Evolutionary conservation across 37 sponge, comb jelly and placozoan species (phyloP), one percentile per base, ranked within the genome.

Genomic region (Oopsacas minuta): DNA sequence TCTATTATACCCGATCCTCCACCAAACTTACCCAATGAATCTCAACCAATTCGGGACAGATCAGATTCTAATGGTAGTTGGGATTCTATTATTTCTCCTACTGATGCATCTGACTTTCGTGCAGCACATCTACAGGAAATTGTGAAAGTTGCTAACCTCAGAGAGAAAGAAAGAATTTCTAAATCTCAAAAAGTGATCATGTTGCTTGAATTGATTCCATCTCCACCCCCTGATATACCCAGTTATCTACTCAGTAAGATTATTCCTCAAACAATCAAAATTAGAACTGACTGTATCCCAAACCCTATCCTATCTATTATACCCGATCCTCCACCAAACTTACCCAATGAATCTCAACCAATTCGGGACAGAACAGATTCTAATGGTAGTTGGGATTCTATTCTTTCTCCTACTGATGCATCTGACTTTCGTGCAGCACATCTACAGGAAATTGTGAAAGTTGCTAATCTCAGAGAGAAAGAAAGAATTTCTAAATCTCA

Each of bases 171-270:
- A n/a, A n/a, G n/a, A n/a, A n/a, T n/a, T n/a, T n/a, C n/a, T n/a
- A n/a, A n/a, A n/a, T n/a, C n/a, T n/a, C 75, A 25, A 25, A 34
- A 61, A 34, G 20, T 34, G 28, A 61, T 61, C 3, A 61, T 5
- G 28, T 12, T 61, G 1, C 30, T 20, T 5, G 20, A 10, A 3
- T 34, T 61, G 75, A 61, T 61, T 3, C 75, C 75, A 3, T 3
- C 75, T 34, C 75, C 75, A 3, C 75, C 75, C 75, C 75, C 75
- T 61, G 75, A 61, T 61, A 61, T 61, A 10, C 75, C 75, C 30
- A 3, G 5, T 25, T 12, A 61, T 34, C 75, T 61, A 12, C 22
- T 61, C 17, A 12, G 28, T 5, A 5, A 61, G 75, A 5, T n/a
- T 61, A 3, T 3, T 25, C 30, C 30, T 10, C 20, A n/a, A 10